These are phyloP conservation scores for Agapostemon virescens DNA, from an alignment of 2,888 invertebrate species.

Conservation along the genomic window DNA sequence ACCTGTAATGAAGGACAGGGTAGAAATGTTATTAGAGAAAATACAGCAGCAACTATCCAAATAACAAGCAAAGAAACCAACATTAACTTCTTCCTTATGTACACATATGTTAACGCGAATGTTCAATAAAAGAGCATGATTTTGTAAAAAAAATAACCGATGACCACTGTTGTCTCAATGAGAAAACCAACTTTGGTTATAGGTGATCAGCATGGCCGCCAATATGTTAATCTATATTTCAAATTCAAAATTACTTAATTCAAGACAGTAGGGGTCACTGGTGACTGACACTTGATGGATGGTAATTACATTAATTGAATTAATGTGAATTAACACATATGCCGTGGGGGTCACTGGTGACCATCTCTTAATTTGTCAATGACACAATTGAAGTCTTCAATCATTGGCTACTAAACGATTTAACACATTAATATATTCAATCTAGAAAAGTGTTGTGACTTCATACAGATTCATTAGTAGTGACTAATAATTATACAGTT, in stretches of 20 bases:
- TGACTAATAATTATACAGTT: too few relatives aligned
- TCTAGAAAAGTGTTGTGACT: too few relatives aligned
- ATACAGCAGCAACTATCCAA: slow-evolving; percentile 82
- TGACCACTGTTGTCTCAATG: too few relatives aligned
- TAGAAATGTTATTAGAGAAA: slow-evolving; percentile 88
- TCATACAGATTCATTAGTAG: too few relatives aligned
- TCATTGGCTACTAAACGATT: too few relatives aligned
- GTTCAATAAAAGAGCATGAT: not conserved
- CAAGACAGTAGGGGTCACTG: not conserved
- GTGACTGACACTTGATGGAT: not conserved
- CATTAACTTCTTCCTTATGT: not conserved
- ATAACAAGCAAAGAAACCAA: not conserved
- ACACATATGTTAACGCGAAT: not conserved
- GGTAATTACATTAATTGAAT: not conserved
- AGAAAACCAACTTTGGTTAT: too few relatives aligned
- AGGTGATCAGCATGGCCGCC: too few relatives aligned
- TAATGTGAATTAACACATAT: not conserved
- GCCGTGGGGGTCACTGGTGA: not conserved
- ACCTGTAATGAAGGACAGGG: slow-evolving; percentile 91
- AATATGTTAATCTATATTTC: not conserved
- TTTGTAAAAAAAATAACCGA: not conserved
- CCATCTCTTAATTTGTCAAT: not conserved
- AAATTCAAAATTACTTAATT: not conserved
- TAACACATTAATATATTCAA: too few relatives aligned
- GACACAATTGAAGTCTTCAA: too few relatives aligned